Conservation (phyloP, 2,888 invertebrate species). For the Thymelicus sylvestris region DNA sequence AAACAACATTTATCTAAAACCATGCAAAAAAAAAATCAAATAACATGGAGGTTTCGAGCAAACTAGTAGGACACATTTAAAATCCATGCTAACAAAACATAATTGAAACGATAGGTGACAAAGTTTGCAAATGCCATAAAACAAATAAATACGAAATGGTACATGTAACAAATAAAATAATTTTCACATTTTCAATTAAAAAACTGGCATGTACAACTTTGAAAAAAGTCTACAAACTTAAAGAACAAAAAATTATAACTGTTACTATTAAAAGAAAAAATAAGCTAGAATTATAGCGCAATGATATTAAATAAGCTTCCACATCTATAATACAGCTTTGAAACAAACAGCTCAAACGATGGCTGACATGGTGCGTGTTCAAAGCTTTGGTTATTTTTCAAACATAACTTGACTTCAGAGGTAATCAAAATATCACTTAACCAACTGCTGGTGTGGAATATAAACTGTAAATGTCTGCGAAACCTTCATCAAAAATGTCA, state of each 20-base stretch:
- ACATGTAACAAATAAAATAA: neutral
- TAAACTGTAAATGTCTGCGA: constrained; percentile 66
- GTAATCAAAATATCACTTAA: constrained; percentile 65
- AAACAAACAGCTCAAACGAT: constrained; percentile 70
- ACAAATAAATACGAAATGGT: neutral
- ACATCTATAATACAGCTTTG: constrained; percentile 78
- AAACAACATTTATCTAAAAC: constrained; percentile 68
- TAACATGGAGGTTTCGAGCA: constrained; percentile 71
- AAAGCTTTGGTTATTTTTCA: constrained; percentile 77
- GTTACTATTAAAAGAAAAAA: constrained; percentile 74
- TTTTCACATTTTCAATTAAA: neutral
- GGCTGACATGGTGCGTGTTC: constrained; percentile 68
- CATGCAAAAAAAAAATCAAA: constrained; percentile 67
- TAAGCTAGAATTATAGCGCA: constrained; percentile 75
- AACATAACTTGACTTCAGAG: constrained; percentile 83
- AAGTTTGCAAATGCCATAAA: constrained; percentile 25
- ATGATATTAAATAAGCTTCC: constrained; percentile 73
- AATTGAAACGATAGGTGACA: constrained; percentile 35
- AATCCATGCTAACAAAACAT: constrained; percentile 69
- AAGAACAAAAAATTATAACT: constrained; percentile 53
- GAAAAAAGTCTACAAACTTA: constrained; percentile 32
- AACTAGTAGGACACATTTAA: constrained; percentile 70
- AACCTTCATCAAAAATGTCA: constrained; percentile 63
- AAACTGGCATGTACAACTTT: constrained; percentile 23
- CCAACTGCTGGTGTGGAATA: constrained; percentile 72